Evolutionary conservation across 2,113 vertebrate species (phyloP).

Genomic region (Hydrochoerus hydrochaeris): DNA sequence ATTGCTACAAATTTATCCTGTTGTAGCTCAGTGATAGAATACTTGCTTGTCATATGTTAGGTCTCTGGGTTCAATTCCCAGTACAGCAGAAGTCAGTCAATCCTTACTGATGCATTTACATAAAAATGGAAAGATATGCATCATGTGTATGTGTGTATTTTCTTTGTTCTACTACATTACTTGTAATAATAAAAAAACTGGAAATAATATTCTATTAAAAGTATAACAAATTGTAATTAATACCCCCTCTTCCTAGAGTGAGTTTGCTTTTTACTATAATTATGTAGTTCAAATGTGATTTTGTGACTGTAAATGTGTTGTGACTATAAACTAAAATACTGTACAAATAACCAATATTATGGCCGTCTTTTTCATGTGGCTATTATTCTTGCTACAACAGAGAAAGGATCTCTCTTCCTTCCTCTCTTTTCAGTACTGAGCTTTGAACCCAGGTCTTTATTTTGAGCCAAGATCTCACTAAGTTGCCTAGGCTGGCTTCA

Average conservation of each 20-base stretch:
- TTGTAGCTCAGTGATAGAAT: background rate
- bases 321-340: background rate
- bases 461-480: background rate
- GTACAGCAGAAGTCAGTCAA: background rate
- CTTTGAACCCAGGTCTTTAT: background rate
- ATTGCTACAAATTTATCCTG: background rate
- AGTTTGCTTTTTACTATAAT: background rate
- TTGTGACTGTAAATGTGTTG: constrained; percentile 4
- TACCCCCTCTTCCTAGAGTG: background rate
- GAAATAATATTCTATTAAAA: constrained; percentile 31
- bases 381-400: background rate
- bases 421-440: background rate
- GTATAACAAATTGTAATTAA: background rate
- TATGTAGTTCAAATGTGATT: constrained; percentile 13
- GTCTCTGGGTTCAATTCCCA: background rate
- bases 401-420: background rate
- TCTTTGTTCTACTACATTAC: background rate
- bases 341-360: background rate
- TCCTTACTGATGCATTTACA: background rate
- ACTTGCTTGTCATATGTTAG: background rate
- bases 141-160: background rate
- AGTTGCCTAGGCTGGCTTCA: background rate
- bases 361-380: background rate
- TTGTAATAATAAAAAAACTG: constrained; percentile 41
- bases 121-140: background rate